These are phyloP conservation scores for Exocentrus adspersus DNA, from an alignment of 2,888 invertebrate genomes.

Conservation along the genomic window DNA sequence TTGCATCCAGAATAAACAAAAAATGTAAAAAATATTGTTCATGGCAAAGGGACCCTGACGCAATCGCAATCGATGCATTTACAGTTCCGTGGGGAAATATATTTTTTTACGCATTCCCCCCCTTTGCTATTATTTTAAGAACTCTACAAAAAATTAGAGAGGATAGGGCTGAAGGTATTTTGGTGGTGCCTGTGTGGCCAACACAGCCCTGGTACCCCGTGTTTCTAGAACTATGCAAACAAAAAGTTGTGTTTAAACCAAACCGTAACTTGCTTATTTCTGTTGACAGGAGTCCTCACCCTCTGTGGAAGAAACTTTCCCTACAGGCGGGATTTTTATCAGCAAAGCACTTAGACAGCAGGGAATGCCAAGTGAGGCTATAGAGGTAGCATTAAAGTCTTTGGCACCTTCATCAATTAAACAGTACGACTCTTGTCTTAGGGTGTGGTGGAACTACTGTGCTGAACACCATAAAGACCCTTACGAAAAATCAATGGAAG, in stretches of 20 bases:
- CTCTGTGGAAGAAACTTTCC: constrained; percentile 32
- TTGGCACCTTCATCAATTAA: constrained; percentile 4
- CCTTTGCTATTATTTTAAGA: neutral
- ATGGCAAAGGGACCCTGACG: neutral
- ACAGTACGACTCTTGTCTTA: constrained; percentile 12
- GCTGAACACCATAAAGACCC: neutral
- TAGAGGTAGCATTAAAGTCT: constrained; percentile 21
- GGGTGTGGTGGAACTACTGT: constrained; percentile 4
- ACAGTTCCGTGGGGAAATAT: neutral
- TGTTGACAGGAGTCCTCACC: constrained; percentile 8
- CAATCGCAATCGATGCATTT: neutral
- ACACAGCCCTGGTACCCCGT: neutral
- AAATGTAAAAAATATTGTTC: constrained; percentile 9
- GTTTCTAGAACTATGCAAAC: neutral
- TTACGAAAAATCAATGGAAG: constrained; percentile 8
- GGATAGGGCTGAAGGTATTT: neutral
- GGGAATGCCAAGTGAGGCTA: constrained; percentile 1
- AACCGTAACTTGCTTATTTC: constrained; percentile 4
- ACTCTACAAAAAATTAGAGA: neutral
- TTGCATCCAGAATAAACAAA: neutral
- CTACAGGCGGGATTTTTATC: constrained; percentile 38
- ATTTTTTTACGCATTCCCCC: neutral
- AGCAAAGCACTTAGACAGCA: constrained; percentile 21
- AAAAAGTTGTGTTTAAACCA: constrained; percentile 12
- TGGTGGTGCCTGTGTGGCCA: neutral